Base-by-base conservation (phyloP, 2,888 invertebrate genomes). In the Trachelus iudaicus region DNA sequence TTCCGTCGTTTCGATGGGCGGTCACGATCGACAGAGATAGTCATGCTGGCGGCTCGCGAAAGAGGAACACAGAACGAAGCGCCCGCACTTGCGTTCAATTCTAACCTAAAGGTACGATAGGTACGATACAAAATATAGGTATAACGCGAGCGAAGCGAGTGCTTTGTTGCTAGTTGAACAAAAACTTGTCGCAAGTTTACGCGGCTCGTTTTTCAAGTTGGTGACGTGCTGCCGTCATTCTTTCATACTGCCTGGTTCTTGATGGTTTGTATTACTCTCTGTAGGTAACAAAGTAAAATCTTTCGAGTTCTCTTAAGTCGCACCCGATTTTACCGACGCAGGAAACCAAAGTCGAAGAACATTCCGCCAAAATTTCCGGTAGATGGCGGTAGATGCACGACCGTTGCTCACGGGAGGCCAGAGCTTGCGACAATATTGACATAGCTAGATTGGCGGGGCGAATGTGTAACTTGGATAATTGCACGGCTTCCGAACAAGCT, bases 381-480 rank as follows among this genome's bases (percentile, higher is more conserved):
- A 79, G 75, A 69, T 73, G 71, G 69, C 68, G 30, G 13, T 56
- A 56, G 23, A 23, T 23, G 56, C 34, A 34, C 11, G 68, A n/a
- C 35, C 13, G 30, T 40, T 56, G 40, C 69, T 77, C 34, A 34
- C 13, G 68, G 77, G 73, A 75, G 75, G 73, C 71, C 77, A 75
- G 78, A 82, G 80, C 80, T 73, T 68, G n/a, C 37, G 82, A 78
- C 79, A 83, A 83, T 83, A 83, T 83, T 83, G 83, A 83, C 80
- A 82, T 71, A 77, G 76, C 79, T 75, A 76, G 77, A 82, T 80
- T 80, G 75, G 31, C 71, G 31, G 4, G 77, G 75, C 78, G 77
- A 73, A 75, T 77, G 69, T 34, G 75, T 80, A 75, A 77, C 77
- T 69, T 73, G 78, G 78, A 81, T 82, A 83, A 84, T 84, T 81